Base-by-base conservation (phyloP, 2,888 invertebrate genomes). In the Schrankia costaestrigalis region DNA sequence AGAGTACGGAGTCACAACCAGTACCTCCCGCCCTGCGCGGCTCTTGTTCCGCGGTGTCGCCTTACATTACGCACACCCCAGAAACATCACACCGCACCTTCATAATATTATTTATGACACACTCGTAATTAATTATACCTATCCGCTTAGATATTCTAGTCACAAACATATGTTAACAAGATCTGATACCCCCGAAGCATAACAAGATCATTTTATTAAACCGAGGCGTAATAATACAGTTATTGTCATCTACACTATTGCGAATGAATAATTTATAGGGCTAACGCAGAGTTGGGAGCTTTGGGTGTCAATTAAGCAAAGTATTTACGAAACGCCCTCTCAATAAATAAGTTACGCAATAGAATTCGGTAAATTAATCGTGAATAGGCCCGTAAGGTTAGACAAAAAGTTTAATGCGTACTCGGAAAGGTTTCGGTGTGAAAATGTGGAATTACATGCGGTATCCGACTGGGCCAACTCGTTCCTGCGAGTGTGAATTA, bases 351-450 rank as follows among this genome's bases (percentile, higher is more conserved):
- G 65, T 75, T 71, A 64, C 61, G 70, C 66, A 77, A 78, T 79
- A 74, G 72, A 75, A 81, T 79, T 78, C 56, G 67, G 70, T 63
- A 77, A 81, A 83, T 83, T 77, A 79, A 73, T 73, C 71, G 66
- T 67, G 70, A 77, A 78, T 72, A 71, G 71, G 72, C 62, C 56
- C 48, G 38, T 9, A 25, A 52, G 43, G 44, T 60, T 52, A 54
- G 56, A 69, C 70, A 83, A 82, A 84, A 85, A 85, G 76, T 81
- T 81, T 67, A 81, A 81, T 78, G 74, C 67, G 74, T 76, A 66
- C 63, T 63, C 61, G 62, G 56, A 62, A 67, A 67, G 60, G 65
- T 69, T 74, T 70, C 64, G 63, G 74, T 68, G 78, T 65, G 77
- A 81, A 77, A 78, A 78, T 74, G 77, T 71, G 62, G 71, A 77